phyloP scores from a whole-genome alignment of 53 echinoderm and acorn worm genomes.

The Henricia sp. region DNA sequence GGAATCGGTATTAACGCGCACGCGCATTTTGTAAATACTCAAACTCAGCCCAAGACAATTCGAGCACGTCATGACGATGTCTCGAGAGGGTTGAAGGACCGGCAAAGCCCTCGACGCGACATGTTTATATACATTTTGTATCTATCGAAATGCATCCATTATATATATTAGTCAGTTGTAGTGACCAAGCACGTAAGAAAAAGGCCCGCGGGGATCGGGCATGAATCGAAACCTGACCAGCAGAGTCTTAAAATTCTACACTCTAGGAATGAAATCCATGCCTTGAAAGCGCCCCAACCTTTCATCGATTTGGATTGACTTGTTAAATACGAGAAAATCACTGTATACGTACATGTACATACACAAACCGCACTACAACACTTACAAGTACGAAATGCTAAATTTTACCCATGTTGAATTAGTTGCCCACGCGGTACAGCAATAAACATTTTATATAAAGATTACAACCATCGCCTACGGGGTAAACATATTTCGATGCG shows the following conservation, averaged over 20 bases:
- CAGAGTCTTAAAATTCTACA: not conserved
- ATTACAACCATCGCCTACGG: too few relatives aligned
- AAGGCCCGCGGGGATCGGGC: not conserved
- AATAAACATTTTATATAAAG: too few relatives aligned
- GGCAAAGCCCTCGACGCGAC: not conserved
- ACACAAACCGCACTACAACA: too few relatives aligned
- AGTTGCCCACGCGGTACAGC: too few relatives aligned
- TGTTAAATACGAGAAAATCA: too few relatives aligned
- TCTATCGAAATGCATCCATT: not conserved
- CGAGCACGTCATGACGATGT: not conserved
- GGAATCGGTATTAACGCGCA: too few relatives aligned
- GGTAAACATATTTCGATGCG: too few relatives aligned
- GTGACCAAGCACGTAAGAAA: not conserved
- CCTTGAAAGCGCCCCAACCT: constrained; percentile 5
- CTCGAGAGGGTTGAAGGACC: constrained; percentile 21
- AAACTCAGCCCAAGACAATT: not conserved
- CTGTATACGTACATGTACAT: too few relatives aligned
- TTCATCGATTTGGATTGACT: too few relatives aligned
- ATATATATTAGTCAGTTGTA: not conserved
- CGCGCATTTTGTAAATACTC: not conserved
- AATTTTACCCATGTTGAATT: too few relatives aligned
- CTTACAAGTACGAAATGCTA: too few relatives aligned
- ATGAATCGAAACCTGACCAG: not conserved
- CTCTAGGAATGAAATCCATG: constrained; percentile 7
- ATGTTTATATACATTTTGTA: not conserved